phyloP scores from a whole-genome alignment of 2,888 invertebrate genomes.

The Drosophila antonietae region DNA sequence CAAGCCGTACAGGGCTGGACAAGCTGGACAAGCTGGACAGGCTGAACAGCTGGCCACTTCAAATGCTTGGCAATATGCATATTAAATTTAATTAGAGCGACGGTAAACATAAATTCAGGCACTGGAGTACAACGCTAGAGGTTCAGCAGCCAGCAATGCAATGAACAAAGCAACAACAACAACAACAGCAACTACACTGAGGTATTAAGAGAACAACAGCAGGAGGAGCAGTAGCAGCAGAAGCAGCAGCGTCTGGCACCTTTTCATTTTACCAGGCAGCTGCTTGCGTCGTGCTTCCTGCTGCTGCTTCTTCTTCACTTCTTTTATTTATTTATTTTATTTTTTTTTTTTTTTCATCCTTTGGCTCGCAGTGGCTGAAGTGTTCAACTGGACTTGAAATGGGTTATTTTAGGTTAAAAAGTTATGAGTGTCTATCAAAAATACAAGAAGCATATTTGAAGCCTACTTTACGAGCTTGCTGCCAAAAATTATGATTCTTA shows the following conservation, averaged over 20 bases:
- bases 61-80: constrained; percentile 75
- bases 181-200: constrained; percentile 10
- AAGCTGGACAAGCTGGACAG: constrained; percentile 20
- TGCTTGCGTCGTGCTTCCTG: constrained; percentile 23
- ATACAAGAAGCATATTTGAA: constrained; percentile 19
- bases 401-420: constrained; percentile 35
- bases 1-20: constrained; percentile 30
- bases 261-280: constrained; percentile 32
- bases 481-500: constrained; percentile 23
- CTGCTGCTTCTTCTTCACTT: background rate
- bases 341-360: constrained; percentile 17
- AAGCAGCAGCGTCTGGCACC: constrained; percentile 30
- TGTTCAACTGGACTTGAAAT: constrained; percentile 41
- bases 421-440: constrained; percentile 29
- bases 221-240: constrained; percentile 1
- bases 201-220: constrained; percentile 13
- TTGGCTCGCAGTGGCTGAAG: constrained; percentile 18
- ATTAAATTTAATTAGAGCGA: constrained; percentile 79
- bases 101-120: constrained; percentile 74
- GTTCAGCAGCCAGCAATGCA: constrained; percentile 27
- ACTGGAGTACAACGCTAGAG: constrained; percentile 47
- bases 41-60: constrained; percentile 60
- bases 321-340: no score
- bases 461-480: constrained; percentile 21
- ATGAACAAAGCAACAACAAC: constrained; percentile 23